phyloP scores from a whole-genome alignment of 1,140 invertebrate species.

The Heliconius hermathena region DNA sequence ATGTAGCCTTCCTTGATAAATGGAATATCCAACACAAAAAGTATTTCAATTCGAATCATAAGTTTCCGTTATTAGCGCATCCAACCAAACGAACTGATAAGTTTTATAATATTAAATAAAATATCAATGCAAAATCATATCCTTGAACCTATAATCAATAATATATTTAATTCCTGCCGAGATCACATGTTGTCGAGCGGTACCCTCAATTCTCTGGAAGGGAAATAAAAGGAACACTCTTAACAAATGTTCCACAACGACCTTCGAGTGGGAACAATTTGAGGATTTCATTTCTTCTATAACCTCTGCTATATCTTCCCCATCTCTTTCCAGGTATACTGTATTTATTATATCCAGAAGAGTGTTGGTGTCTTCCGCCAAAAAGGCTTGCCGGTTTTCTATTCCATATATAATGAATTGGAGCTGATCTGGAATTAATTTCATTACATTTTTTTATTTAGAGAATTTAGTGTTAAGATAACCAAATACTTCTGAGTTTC shows the following conservation, averaged over 20 bases:
- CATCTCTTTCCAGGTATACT: conserved; percentile 21
- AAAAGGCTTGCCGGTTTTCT: conserved; percentile 13
- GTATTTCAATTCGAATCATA: no score
- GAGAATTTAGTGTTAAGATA: no score
- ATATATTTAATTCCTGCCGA: neutral
- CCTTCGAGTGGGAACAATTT: neutral
- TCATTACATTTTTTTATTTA: no score
- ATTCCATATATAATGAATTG: conserved; percentile 17
- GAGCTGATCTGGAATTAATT: conserved; percentile 27
- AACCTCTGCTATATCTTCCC: conserved; percentile 13
- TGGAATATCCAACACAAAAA: no score
- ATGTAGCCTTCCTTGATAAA: no score
- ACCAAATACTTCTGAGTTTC: no score
- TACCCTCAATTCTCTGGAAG: neutral
- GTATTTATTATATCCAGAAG: conserved; percentile 34
- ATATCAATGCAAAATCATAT: neutral
- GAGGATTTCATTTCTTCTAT: conserved; percentile 4
- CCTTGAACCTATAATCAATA: neutral
- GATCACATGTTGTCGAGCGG: neutral
- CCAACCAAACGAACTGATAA: no score
- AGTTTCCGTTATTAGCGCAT: no score
- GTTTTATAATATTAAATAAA: no score
- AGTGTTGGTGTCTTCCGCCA: conserved; percentile 27
- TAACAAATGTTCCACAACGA: neutral
- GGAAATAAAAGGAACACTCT: neutral